A percentile compares a stretch with the other conserved stretches of the same genome.
Conservation (phyloP, 92 coral and sea anemone species). For the Desmophyllum pertusum region DNA sequence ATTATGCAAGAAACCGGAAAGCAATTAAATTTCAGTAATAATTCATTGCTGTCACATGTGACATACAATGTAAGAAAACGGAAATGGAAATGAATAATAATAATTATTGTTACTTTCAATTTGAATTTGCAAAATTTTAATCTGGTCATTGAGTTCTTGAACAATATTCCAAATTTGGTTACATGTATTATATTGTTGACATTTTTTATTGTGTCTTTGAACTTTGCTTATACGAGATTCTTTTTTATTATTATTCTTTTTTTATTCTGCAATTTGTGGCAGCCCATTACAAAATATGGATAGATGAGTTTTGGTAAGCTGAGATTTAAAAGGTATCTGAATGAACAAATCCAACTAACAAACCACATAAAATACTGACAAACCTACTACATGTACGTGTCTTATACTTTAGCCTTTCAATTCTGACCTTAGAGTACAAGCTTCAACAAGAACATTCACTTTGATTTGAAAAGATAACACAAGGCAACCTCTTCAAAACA, state of each 20-base stretch:
- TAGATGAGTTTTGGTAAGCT: background rate
- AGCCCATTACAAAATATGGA: background rate
- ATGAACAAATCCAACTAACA: background rate
- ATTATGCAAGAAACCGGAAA: background rate
- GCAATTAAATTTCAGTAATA: background rate
- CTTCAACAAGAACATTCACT: background rate
- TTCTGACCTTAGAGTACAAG: background rate
- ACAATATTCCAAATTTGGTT: background rate
- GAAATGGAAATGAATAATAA: background rate
- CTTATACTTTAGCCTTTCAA: background rate
- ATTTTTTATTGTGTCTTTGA: background rate
- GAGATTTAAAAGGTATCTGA: background rate
- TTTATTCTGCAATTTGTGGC: background rate
- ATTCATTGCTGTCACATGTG: background rate
- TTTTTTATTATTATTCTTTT: background rate
- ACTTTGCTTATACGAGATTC: background rate
- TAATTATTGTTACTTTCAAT: background rate
- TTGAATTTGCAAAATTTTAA: background rate
- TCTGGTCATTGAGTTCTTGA: background rate
- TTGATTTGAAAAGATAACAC: background rate
- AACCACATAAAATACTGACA: background rate
- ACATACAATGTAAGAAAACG: too few relatives aligned
- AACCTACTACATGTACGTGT: background rate
- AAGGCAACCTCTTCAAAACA: background rate
- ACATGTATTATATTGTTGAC: background rate